Base-by-base conservation (phyloP, 2,113 vertebrate genomes). In the Smithornis capensis region DNA sequence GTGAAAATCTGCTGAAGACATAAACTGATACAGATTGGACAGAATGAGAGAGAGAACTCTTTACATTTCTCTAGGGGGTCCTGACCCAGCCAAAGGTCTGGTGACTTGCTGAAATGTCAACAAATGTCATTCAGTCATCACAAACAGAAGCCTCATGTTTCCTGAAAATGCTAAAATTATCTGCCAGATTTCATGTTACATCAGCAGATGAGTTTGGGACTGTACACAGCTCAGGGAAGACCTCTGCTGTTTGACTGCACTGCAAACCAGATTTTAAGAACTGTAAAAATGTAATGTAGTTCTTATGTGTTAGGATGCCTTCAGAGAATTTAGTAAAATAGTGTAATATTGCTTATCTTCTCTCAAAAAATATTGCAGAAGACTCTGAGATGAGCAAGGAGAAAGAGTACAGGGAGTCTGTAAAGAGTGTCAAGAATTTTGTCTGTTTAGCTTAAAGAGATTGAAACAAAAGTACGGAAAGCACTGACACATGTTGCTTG, bases 201-300 rank as follows among this genome's bases (percentile, higher is more conserved):
- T 86, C 42, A 40, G 12, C 50, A 86, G 27, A 15, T 83, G 44
- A 53, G 69, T 67, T 35, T 49, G 63, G 31, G 42, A 49, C 47
- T 67, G 55, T 86, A 56, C 7, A 21, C 28, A 71, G 90, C 79
- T 92, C 96, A 95, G 76, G 92, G 92, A 96, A 97, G 95, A 96
- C 94, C 90, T 96, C 93, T 96, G 76, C 92, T 96, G 93, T 95
- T 96, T 77, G 88, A 37, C 60, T 93, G 55, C 59, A 40, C 50
- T 83, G 63, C 87, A 88, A 90, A 86, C 14, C 18, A 56, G 55
- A 80, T 80, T 88, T 91, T 88, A 81, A 71, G 50, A 94, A 56
- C 29, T 77, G 59, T 21, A 90, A 59, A n/a, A 74, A 69, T 18
- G 31, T 75, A 22, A 49, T 16, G 0, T 80, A 21, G 22, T 37